Base-by-base conservation (phyloP, 2,888 invertebrate species). In the Drosophila ochracea region DNA sequence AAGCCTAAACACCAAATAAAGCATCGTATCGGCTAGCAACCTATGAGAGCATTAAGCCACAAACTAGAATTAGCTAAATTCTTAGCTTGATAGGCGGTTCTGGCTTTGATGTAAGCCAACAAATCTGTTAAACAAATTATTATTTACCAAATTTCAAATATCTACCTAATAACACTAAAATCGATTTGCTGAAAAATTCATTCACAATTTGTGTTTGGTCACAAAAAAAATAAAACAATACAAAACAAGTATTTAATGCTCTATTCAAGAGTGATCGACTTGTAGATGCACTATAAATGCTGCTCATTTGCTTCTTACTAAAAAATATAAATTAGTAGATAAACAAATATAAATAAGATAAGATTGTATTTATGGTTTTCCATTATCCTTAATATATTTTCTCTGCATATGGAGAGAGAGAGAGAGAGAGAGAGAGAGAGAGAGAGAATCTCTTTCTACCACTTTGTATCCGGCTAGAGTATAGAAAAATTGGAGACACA, bases 71-170 rank as follows among this genome's bases (percentile, higher is more conserved):
- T 39, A n/a, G 59, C 71, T 68, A 69, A 60, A 63, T 58, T 61
- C 35, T 64, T 64, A 43, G 61, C 39, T 54, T 70, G 39, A 68
- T 72, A 68, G 89, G 88, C 87, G 87, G 90, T 83, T 90, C 74
- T 69, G 71, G 71, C 76, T 86, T 87, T 87, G 87, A 87, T 87
- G 87, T 87, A 89, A 84, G 77, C 74, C 76, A 77, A 72, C 85
- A 84, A 91, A 84, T 80, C 80, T 76, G 90, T 76, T 78, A 78
- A 82, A 89, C 91, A 91, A 87, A 87, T 87, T 91, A 87, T 64
- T 82, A 86, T 82, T 89, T 69, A 73, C 72, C 88, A 82, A 78
- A 78, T 82, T 71, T 58, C 61, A 68, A 76, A 80, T 67, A 55
- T 61, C 37, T 71, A 35, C 13, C 82, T 77, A 80, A 82, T 79